Evolutionary conservation across 2,113 vertebrate genomes (phyloP).

Genomic region (Rhinolophus sinicus): DNA sequence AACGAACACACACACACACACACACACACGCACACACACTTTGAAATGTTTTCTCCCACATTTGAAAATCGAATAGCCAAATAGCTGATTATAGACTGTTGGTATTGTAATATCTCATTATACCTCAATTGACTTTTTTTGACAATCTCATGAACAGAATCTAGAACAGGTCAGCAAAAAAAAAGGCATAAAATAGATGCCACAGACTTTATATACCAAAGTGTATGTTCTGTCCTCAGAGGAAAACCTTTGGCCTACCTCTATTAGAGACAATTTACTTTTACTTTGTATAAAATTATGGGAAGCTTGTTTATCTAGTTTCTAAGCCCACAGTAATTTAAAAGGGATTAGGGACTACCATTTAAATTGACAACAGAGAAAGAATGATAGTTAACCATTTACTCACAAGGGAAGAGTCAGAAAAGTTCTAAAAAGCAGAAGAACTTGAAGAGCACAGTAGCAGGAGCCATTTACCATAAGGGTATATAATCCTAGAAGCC

Average conservation of each 20-base stretch:
- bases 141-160: neutral
- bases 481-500: neutral
- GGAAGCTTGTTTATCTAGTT: neutral
- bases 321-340: conserved; percentile 29
- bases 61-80: conserved; percentile 40
- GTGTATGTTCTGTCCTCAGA: neutral
- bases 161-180: neutral
- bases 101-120: neutral
- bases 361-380: neutral
- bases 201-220: neutral
- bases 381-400: neutral
- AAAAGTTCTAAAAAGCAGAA: conserved; percentile 35
- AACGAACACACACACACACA: too few species aligned
- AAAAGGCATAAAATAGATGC: neutral
- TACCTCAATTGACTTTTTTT: neutral
- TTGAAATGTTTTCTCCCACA: conserved; percentile 6
- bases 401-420: neutral
- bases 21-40: neutral
- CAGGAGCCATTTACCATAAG: neutral
- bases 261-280: neutral
- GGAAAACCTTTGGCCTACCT: neutral
- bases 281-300: conserved; percentile 2
- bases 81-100: neutral
- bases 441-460: neutral
- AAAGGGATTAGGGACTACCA: neutral